A percentile compares a stretch with the other conserved stretches of the same genome.
Evolutionary conservation across 2,888 invertebrate genomes (phyloP).

Genomic region (Antheraea yamamai): DNA sequence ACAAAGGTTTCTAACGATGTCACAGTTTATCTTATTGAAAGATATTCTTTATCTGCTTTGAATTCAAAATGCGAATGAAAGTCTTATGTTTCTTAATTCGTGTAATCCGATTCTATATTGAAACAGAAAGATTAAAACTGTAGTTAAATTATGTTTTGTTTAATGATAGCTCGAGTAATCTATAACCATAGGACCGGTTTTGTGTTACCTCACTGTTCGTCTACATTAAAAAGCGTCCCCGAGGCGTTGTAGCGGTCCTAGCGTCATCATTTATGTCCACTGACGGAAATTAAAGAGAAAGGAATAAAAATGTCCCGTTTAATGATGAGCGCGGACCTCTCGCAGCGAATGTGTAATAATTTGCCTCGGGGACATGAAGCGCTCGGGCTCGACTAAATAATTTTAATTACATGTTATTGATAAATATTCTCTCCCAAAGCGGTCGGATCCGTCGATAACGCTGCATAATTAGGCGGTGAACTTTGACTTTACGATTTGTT

Average conservation of each 20-base stretch:
- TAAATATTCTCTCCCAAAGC: conserved; percentile 75
- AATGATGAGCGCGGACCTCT: conserved; percentile 75
- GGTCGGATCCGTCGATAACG: conserved; percentile 73
- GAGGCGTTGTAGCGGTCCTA: conserved; percentile 68
- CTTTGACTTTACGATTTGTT: conserved; percentile 77
- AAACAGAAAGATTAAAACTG: not conserved
- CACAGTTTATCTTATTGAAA: not conserved
- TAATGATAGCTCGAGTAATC: conserved; percentile 2
- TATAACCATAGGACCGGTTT: conserved; percentile 6
- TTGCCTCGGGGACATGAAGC: conserved; percentile 65
- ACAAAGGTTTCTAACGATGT: too few species aligned
- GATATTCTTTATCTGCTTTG: not conserved
- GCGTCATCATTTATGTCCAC: conserved; percentile 74
- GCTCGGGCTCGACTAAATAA: conserved; percentile 67
- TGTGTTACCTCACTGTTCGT: conserved; percentile 32
- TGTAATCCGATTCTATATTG: conserved; percentile 2
- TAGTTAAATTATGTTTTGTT: conserved; percentile 10
- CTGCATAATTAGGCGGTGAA: conserved; percentile 76
- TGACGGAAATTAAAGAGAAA: conserved; percentile 80
- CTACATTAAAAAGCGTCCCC: conserved; percentile 51
- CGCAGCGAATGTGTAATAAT: conserved; percentile 78
- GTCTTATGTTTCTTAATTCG: not conserved
- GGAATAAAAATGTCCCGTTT: conserved; percentile 78
- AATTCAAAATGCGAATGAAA: not conserved
- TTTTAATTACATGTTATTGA: conserved; percentile 82